Percentiles rank a stretch among this genome's conserved stretches.
Evolutionary conservation across 2,113 vertebrate species (phyloP).

Genomic region (Neopipo cinnamomea): DNA sequence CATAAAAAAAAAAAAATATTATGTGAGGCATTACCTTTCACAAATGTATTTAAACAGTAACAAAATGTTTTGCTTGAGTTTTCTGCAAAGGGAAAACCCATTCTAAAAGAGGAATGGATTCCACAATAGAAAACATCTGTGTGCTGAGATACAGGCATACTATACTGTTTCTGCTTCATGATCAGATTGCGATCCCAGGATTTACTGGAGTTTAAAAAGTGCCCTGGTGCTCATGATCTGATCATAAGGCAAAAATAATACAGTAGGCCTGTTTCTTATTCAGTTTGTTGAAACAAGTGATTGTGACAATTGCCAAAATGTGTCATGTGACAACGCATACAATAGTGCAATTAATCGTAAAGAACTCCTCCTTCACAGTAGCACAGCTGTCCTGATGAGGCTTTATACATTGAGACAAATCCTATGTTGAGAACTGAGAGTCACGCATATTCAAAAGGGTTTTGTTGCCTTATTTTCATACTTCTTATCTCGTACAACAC

Average conservation of each 20-base stretch:
- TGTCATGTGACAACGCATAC: background rate
- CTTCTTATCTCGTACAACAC: conserved; percentile 75
- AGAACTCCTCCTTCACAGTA: background rate
- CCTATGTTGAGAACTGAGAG: background rate
- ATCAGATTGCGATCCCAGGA: background rate
- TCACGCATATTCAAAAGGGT: background rate
- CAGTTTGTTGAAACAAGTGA: background rate
- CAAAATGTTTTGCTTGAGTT: background rate
- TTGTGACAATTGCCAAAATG: background rate
- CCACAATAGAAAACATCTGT: background rate
- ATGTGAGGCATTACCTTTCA: background rate
- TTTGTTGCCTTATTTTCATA: background rate
- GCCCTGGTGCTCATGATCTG: background rate
- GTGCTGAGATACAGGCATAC: background rate
- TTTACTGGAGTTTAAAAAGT: background rate
- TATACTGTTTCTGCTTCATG: background rate
- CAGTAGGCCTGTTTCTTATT: background rate
- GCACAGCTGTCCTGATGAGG: background rate
- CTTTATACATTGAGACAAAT: background rate
- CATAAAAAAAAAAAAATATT: background rate
- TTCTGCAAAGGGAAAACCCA: background rate
- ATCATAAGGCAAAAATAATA: background rate
- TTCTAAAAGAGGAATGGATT: background rate
- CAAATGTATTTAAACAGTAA: background rate
- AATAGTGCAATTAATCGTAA: conserved; percentile 2